These are phyloP conservation scores for Sylvilagus bachmani DNA, from an alignment of 2,113 vertebrate species.

Conservation along the genomic window DNA sequence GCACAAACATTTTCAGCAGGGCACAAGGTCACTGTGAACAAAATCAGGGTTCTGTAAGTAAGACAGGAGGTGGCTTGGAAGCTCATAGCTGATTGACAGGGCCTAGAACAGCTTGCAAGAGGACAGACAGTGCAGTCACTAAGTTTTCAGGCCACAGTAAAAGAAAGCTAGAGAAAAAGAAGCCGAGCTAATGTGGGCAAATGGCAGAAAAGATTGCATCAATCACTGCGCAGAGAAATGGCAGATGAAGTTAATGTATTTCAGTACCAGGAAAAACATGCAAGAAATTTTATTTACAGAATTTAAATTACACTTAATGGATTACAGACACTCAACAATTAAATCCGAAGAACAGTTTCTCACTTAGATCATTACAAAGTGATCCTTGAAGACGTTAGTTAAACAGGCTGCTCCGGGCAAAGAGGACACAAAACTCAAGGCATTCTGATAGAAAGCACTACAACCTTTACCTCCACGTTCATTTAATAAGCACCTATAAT, in stretches of 20 bases:
- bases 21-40: neutral
- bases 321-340: neutral
- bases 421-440: neutral
- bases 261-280: neutral
- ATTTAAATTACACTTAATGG: conserved; percentile 24
- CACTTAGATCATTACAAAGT: conserved; percentile 32
- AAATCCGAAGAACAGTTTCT: conserved; percentile 39
- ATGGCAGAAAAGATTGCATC: neutral
- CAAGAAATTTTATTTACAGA: conserved; percentile 44
- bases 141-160: conserved; percentile 42
- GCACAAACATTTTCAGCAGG: neutral
- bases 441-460: neutral
- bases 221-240: neutral
- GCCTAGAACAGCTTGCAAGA: neutral
- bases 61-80: neutral
- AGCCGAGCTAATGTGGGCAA: neutral
- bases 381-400: neutral
- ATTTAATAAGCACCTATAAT: neutral
- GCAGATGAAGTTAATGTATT: neutral
- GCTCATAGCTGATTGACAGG: neutral
- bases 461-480: neutral
- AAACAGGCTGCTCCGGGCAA: conserved; percentile 1
- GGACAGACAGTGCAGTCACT: neutral
- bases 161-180: conserved; percentile 28
- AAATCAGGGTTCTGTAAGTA: neutral